Evolutionary conservation across 2,888 invertebrate species (phyloP).

Genomic region (Pasiphila rectangulata): DNA sequence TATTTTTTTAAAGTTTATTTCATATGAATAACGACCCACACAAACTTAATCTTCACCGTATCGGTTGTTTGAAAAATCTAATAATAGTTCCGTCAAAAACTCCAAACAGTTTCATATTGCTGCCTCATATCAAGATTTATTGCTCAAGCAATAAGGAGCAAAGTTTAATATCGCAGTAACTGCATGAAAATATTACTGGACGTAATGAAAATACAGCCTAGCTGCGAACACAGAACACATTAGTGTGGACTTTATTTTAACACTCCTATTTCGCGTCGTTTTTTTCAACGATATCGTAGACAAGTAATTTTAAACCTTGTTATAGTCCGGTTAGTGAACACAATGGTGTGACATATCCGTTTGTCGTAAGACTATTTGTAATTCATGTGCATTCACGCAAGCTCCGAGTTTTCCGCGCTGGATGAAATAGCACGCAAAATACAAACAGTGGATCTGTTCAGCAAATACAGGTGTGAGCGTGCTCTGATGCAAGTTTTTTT

Average conservation of each 20-base stretch:
- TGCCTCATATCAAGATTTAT: constrained; percentile 26
- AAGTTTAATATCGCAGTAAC: constrained; percentile 31
- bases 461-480: constrained; percentile 30
- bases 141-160: constrained; percentile 17
- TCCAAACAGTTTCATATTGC: constrained; percentile 15
- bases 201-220: constrained; percentile 40
- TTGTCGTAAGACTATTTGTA: constrained; percentile 8
- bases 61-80: constrained; percentile 5
- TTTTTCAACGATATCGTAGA: constrained; percentile 13
- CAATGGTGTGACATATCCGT: constrained; percentile 14
- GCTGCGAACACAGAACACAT: constrained; percentile 32
- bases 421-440: constrained; percentile 45
- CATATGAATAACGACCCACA: too few species aligned
- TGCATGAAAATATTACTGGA: constrained; percentile 33
- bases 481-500: constrained; percentile 1
- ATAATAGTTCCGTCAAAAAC: constrained; percentile 1
- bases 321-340: neutral
- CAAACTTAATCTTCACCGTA: too few species aligned
- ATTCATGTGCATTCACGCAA: constrained; percentile 37
- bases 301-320: constrained; percentile 28
- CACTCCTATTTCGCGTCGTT: constrained; percentile 26
- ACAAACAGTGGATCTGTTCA: constrained; percentile 38
- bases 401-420: constrained; percentile 44
- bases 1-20: too few species aligned
- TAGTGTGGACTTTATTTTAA: constrained; percentile 39